These are phyloP conservation scores for Himalopsyche japonica DNA, from an alignment of 2,888 invertebrate genomes.

Conservation along the genomic window DNA sequence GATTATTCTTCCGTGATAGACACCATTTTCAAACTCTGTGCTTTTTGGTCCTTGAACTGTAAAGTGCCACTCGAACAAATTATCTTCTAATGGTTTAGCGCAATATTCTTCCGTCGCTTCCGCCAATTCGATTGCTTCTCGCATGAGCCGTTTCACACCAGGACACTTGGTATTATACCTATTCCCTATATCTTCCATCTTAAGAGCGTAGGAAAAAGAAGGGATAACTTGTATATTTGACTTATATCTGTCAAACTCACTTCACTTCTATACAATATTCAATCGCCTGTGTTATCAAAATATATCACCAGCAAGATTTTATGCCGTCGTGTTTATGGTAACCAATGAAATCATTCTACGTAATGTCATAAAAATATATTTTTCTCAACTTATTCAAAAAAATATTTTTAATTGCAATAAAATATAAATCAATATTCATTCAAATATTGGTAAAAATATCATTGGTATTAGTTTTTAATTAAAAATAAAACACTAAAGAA, in stretches of 20 bases:
- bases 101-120: conserved; percentile 88
- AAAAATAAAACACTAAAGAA: too few species aligned
- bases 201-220: background rate
- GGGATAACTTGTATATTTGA: conserved; percentile 5
- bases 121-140: conserved; percentile 84
- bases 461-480: too few species aligned
- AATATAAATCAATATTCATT: background rate
- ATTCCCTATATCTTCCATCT: conserved; percentile 54
- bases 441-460: too few species aligned
- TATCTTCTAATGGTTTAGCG: conserved; percentile 90
- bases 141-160: conserved; percentile 93
- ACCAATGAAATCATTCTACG: conserved; percentile 4
- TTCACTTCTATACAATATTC: background rate
- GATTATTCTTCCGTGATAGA: conserved; percentile 90
- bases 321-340: background rate
- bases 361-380: background rate
- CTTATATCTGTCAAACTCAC: conserved; percentile 17
- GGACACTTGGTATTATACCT: conserved; percentile 60
- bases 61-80: conserved; percentile 97
- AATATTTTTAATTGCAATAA: background rate
- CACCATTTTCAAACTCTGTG: conserved; percentile 86
- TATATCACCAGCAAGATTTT: background rate
- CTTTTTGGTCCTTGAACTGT: conserved; percentile 88
- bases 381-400: background rate
- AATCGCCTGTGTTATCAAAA: background rate